Evolutionary conservation across 2,797 vertebrate genomes (phyloP).

Genomic region (Loris lydekkerianus): DNA sequence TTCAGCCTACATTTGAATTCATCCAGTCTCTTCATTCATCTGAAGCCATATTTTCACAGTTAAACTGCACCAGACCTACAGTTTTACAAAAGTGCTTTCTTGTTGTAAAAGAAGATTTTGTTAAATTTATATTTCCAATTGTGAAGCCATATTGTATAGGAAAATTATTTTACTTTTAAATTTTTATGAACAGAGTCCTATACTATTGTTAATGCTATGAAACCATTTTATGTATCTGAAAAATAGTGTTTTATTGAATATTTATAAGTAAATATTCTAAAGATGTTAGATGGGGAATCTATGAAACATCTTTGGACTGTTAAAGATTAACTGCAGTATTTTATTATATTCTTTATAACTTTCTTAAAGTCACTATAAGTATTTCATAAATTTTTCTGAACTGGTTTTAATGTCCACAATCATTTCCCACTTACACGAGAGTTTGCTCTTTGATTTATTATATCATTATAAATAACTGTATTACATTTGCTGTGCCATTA

Average conservation of each 20-base stretch:
- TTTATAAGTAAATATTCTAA: slow-evolving; percentile 2
- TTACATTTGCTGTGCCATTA: not conserved
- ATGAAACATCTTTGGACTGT: not conserved
- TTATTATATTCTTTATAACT: not conserved
- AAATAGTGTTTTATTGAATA: not conserved
- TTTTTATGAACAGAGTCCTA: not conserved
- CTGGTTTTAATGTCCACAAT: not conserved
- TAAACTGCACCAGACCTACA: not conserved
- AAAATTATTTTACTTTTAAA: slow-evolving; percentile 23
- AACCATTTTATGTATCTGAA: not conserved
- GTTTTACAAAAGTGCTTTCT: not conserved
- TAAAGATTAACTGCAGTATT: not conserved
- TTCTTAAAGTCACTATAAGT: not conserved
- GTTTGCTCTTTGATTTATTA: not conserved
- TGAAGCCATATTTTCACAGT: slow-evolving; percentile 25
- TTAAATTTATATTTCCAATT: not conserved
- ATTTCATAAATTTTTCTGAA: not conserved
- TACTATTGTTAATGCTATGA: not conserved
- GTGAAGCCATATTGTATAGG: not conserved
- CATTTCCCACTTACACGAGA: not conserved
- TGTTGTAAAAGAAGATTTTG: not conserved
- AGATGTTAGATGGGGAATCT: not conserved
- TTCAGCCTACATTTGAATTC: slow-evolving; percentile 28
- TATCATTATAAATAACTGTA: not conserved
- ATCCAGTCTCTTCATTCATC: not conserved